Conservation (phyloP, 2,113 vertebrate genomes). For the Peromyscus polionotus region DNA sequence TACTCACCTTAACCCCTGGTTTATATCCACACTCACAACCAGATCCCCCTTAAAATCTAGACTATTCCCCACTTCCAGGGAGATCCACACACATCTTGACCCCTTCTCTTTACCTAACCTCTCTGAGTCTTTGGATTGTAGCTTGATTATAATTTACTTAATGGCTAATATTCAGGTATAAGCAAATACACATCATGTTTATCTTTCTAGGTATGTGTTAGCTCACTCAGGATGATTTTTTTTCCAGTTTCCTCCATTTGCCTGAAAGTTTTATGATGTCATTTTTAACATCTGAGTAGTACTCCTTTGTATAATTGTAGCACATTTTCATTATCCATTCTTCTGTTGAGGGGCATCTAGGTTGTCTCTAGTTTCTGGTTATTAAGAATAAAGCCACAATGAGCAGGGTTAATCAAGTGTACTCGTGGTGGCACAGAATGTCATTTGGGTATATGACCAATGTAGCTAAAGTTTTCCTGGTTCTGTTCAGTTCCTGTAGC, state of each 20-base stretch:
- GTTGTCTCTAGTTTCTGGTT: neutral
- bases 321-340: neutral
- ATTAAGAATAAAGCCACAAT: neutral
- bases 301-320: neutral
- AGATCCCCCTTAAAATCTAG: neutral
- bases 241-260: neutral
- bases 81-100: neutral
- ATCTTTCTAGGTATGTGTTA: neutral
- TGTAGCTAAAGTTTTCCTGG: too few species aligned
- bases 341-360: neutral
- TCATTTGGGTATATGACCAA: neutral
- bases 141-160: neutral
- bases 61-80: neutral
- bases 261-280: neutral
- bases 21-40: neutral
- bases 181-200: neutral
- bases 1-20: neutral
- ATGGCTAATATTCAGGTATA: neutral
- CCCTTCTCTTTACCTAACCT: neutral
- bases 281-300: neutral
- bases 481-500: too few species aligned
- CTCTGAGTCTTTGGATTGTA: neutral
- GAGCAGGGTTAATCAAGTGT: neutral
- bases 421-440: neutral
- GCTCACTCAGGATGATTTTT: neutral